Evolutionary conservation across 2,888 invertebrate genomes (phyloP).

Genomic region (Meliscaeva auricollis): DNA sequence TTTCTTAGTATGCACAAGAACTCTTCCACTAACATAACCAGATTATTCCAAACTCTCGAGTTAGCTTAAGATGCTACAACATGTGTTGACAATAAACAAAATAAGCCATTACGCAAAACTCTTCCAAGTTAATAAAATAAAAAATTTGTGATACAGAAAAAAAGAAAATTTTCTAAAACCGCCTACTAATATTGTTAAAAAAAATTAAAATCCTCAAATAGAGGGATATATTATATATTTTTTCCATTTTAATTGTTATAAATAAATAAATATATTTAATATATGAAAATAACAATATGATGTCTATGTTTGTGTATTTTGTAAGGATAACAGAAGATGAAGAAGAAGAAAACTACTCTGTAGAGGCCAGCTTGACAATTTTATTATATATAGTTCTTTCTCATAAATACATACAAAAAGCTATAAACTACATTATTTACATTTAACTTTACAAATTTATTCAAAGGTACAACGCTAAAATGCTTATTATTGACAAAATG

Average conservation of each 20-base stretch:
- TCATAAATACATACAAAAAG: background rate
- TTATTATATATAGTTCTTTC: conserved; percentile 7
- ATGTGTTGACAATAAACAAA: conserved; percentile 29
- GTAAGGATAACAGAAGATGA: background rate
- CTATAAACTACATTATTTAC: background rate
- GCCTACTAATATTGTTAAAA: conserved; percentile 28
- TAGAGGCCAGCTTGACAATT: background rate
- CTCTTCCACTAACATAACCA: background rate
- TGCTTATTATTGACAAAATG: background rate
- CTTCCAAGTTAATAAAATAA: conserved; percentile 9
- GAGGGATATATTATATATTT: conserved; percentile 7
- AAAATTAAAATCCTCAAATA: background rate
- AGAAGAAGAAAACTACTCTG: background rate
- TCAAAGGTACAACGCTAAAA: background rate
- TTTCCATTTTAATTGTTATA: conserved; percentile 19
- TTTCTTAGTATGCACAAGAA: conserved; percentile 23
- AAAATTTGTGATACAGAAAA: conserved; percentile 20
- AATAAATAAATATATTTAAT: conserved; percentile 24
- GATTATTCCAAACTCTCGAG: background rate
- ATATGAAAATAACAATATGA: background rate
- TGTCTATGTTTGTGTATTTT: background rate
- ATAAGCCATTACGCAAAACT: background rate
- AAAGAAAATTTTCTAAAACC: conserved; percentile 2
- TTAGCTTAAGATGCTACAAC: conserved; percentile 13
- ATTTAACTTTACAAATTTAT: background rate